Base-by-base conservation (phyloP, 2,797 vertebrate genomes). In the Morus bassanus region DNA sequence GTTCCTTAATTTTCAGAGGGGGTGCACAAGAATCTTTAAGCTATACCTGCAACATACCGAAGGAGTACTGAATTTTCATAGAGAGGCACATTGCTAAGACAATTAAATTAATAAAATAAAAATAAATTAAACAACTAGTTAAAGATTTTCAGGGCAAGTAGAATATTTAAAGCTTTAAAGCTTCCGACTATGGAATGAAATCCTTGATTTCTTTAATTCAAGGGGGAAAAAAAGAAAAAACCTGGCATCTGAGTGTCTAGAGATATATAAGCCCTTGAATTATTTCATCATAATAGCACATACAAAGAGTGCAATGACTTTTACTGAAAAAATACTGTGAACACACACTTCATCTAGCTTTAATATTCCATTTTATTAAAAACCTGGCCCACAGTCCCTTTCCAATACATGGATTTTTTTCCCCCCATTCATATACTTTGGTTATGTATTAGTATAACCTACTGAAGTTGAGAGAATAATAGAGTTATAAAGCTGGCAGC, bases 211-310 rank as follows among this genome's bases (percentile, higher is more conserved):
- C 51, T 82, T 87, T 81, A 75, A 83, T 64, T 68, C 0, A 1
- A n/a, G 16, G 25, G 0, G 18, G 19, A 3, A 4, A 2, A 12
- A 6, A 8, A 28, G 5, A 10, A 18, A 12, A 54, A 46, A 19
- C 4, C 10, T 9, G 33, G 13, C 8, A 51, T 51, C 9, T 30
- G 35, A 78, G 9, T 54, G 60, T 15, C 33, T 54, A 73, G 6
- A 90, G n/a, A 43, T 22, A 33, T 11, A 83, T 10, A 7, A 84
- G 18, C 5, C 27, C 27, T 13, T 75, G 21, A 30, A 81, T 72
- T 84, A 75, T 65, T 92, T 91, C 81, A 85, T 60, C 25, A 15
- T 33, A 69, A 72, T 7, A 76, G 22, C 37, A 89, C 81, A 78
- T 57, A 80, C 5, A 78, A 80, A 91, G 15, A 51, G 10, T 50